phyloP scores from a whole-genome alignment of 2,113 vertebrate genomes.

The Strigops habroptila region DNA sequence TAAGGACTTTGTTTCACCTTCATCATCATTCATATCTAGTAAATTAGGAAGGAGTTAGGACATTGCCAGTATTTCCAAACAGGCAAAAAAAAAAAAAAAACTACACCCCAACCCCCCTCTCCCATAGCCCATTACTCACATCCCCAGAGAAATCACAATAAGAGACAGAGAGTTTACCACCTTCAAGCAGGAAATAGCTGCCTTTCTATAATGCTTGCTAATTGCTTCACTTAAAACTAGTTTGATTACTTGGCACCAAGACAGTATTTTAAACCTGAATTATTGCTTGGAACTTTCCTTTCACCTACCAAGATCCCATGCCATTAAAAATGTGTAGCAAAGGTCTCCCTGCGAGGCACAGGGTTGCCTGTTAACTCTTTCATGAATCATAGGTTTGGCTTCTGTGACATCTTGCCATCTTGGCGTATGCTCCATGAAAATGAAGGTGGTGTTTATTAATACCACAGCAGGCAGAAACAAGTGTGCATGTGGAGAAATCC shows the following conservation, averaged over 20 bases:
- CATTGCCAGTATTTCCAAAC: background rate
- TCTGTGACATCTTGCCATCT: background rate
- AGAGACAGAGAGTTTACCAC: conserved; percentile 41
- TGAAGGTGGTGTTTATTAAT: background rate
- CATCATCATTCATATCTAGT: background rate
- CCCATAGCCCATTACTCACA: conserved; percentile 9
- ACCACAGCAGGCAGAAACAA: background rate
- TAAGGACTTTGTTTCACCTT: background rate
- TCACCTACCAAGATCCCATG: conserved; percentile 39
- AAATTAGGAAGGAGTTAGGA: background rate
- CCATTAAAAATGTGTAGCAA: conserved; percentile 55
- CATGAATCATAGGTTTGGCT: background rate
- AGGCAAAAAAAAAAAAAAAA: background rate
- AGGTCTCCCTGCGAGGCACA: background rate
- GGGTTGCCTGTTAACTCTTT: conserved; percentile 15
- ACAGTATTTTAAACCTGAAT: conserved; percentile 43
- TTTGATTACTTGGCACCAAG: conserved; percentile 52
- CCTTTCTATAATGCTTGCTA: conserved; percentile 57
- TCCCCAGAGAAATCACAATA: conserved; percentile 51
- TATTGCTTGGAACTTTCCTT: conserved; percentile 57
- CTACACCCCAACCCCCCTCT: too few species aligned
- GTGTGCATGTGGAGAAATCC: fast-evolving
- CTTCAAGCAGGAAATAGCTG: conserved; percentile 57
- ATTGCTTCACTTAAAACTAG: conserved; percentile 59
- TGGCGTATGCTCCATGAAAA: fast-evolving